phyloP scores from a whole-genome alignment of 2,797 vertebrate species.

The Chrysocyon brachyurus region DNA sequence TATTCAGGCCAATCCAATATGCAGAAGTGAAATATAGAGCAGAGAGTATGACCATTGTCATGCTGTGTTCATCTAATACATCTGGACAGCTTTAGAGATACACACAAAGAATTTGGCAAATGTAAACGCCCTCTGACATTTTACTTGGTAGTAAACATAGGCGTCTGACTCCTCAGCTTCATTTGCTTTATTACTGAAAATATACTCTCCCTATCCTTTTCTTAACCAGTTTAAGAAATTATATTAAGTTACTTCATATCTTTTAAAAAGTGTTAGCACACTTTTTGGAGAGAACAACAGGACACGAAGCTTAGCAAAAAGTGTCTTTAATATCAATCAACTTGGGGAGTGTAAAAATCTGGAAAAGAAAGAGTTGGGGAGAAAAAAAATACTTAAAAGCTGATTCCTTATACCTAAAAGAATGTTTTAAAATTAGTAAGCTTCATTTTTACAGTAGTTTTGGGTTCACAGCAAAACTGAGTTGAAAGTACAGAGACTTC shows the following conservation, averaged over 20 bases:
- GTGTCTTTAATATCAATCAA: neutral
- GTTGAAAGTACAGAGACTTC: neutral
- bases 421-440: neutral
- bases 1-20: conserved; percentile 62
- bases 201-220: neutral
- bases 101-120: neutral
- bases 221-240: neutral
- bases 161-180: neutral
- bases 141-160: conserved; percentile 38
- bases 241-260: neutral
- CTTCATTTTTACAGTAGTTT: neutral
- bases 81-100: conserved; percentile 9
- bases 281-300: neutral
- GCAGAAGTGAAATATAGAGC: neutral
- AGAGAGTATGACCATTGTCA: neutral
- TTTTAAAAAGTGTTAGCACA: neutral
- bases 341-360: conserved; percentile 17
- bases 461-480: neutral
- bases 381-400: neutral
- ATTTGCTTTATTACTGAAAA: conserved; percentile 28
- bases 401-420: neutral
- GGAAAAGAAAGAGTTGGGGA: neutral
- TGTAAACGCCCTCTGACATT: neutral
- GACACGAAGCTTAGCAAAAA: neutral
- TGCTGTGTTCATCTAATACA: neutral